Percentiles rank a stretch among this genome's conserved stretches.
Conservation (phyloP, 1,140 invertebrate genomes). For the Drosophila oshimai region DNA sequence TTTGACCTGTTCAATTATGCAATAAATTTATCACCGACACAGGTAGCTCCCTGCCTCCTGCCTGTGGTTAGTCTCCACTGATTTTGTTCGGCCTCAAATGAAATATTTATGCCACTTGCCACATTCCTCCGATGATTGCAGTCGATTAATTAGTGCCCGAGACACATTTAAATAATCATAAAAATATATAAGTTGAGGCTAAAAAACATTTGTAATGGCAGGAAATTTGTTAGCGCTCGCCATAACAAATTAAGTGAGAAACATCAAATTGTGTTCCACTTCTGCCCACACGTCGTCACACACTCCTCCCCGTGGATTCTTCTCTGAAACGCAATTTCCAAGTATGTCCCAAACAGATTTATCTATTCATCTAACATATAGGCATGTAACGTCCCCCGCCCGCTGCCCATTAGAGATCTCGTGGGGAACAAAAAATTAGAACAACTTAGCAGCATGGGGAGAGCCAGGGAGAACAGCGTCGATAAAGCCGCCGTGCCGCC, state of each 20-base stretch:
- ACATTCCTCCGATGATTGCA: constrained; percentile 29
- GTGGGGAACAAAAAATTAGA: constrained; percentile 71
- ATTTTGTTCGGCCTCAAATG: constrained; percentile 31
- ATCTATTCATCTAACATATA: constrained; percentile 52
- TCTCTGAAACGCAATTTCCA: constrained; percentile 45
- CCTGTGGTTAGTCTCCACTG: constrained; percentile 10
- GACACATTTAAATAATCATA: constrained; percentile 70
- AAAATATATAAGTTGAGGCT: constrained; percentile 31
- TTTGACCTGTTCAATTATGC: constrained; percentile 76
- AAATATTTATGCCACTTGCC: constrained; percentile 54
- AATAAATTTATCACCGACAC: constrained; percentile 75
- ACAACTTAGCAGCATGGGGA: constrained; percentile 66
- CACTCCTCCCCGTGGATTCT: constrained; percentile 3
- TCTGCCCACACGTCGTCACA: constrained; percentile 32
- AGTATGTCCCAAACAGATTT: constrained; percentile 42
- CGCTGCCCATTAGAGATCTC: constrained; percentile 30
- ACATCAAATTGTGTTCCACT: constrained; percentile 65
- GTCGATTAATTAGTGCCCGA: constrained; percentile 55
- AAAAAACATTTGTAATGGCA: constrained; percentile 62
- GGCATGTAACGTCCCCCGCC: constrained; percentile 14
- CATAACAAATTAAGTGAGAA: constrained; percentile 79
- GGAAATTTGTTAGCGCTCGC: constrained; percentile 65
- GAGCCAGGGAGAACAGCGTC: constrained; percentile 29
- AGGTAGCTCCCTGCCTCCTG: not conserved
- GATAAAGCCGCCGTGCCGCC: constrained; percentile 68